These are phyloP conservation scores for Gallinago media DNA, from an alignment of 2,113 vertebrate species.

Conservation along the genomic window DNA sequence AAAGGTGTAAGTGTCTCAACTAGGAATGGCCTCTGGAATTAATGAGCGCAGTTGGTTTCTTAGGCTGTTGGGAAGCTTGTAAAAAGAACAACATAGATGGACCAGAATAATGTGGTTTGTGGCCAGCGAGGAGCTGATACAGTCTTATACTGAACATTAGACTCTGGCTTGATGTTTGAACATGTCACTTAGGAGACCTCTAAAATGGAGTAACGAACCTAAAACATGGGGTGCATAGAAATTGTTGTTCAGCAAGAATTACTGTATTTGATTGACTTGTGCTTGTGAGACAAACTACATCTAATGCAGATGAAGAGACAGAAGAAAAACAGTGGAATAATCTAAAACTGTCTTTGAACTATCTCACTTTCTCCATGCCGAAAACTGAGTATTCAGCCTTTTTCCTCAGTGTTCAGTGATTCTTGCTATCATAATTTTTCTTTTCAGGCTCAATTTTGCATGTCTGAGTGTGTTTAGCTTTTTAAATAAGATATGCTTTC, in stretches of 20 bases:
- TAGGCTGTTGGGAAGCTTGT: not conserved
- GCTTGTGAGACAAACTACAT: not conserved
- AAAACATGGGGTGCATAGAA: not conserved
- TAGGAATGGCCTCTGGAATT: not conserved
- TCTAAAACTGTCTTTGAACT: not conserved
- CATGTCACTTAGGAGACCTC: not conserved
- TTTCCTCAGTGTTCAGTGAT: not conserved
- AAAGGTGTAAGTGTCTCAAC: not conserved
- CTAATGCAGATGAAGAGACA: not conserved
- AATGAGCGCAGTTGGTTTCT: not conserved
- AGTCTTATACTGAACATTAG: not conserved
- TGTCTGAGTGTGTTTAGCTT: not conserved
- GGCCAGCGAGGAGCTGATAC: not conserved
- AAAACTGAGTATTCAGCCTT: not conserved
- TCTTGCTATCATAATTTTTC: not conserved
- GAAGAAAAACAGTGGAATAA: not conserved
- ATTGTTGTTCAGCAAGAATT: not conserved
- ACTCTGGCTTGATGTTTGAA: not conserved
- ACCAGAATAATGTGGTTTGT: not conserved
- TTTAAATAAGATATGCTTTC: not conserved
- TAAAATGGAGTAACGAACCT: not conserved
- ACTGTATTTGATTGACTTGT: not conserved
- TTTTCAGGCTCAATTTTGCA: not conserved
- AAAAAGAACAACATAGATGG: not conserved
- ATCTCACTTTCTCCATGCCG: not conserved